A percentile compares a stretch with the other conserved stretches of the same genome.
These are phyloP conservation scores for Prunella himalayana DNA, from an alignment of 2,113 vertebrate genomes.

Conservation along the genomic window DNA sequence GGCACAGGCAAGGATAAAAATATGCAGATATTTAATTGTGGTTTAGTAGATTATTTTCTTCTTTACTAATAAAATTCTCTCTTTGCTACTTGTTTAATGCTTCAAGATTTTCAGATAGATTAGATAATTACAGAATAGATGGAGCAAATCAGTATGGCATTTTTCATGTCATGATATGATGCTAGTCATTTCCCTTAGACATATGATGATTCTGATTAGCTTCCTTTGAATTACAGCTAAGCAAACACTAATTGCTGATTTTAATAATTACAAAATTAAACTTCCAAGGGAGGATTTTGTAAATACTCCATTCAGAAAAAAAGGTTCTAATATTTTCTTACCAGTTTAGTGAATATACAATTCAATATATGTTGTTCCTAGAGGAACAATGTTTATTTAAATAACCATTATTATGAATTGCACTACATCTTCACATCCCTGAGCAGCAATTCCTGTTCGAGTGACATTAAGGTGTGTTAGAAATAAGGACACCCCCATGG, in stretches of 20 bases:
- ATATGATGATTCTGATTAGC: neutral
- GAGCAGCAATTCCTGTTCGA: neutral
- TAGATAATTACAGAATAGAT: neutral
- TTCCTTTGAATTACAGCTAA: neutral
- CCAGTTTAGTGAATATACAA: neutral
- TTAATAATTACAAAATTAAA: neutral
- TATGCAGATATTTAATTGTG: neutral
- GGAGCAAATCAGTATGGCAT: neutral
- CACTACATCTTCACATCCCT: neutral
- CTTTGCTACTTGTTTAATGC: neutral
- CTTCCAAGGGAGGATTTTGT: neutral
- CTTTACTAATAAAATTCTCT: neutral
- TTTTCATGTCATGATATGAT: neutral
- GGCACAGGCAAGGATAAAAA: neutral
- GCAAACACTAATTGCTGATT: neutral
- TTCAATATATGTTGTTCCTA: neutral
- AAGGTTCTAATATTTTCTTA: neutral
- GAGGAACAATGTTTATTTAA: neutral
- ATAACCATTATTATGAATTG: neutral
- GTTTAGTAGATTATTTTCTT: neutral
- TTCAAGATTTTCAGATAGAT: neutral
- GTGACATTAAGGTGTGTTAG: neutral
- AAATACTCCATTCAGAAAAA: neutral
- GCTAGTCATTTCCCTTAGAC: neutral
- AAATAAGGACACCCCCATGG: neutral